These are phyloP conservation scores for Dynastes hyllus DNA, from an alignment of 2,888 invertebrate genomes.

Conservation along the genomic window DNA sequence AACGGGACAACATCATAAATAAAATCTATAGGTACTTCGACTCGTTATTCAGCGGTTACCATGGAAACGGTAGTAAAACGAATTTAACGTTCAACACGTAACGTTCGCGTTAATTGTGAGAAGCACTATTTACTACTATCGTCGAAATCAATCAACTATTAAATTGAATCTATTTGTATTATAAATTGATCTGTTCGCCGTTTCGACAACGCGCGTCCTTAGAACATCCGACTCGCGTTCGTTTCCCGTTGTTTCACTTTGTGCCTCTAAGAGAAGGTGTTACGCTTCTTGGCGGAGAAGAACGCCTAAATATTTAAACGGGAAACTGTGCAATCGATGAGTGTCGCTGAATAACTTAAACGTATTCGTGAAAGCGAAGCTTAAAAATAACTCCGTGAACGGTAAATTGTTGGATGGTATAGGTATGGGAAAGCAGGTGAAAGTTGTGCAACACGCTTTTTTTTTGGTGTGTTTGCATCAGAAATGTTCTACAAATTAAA, in stretches of 20 bases:
- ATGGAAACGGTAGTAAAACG: not conserved
- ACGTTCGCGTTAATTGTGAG: conserved; percentile 6
- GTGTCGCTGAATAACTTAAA: too few species aligned
- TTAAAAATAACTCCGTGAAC: too few species aligned
- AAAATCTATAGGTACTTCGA: not conserved
- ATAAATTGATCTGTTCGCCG: conserved; percentile 37
- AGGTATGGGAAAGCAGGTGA: too few species aligned
- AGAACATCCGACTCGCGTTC: not conserved
- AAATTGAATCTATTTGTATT: conserved; percentile 31
- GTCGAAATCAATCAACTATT: conserved; percentile 20
- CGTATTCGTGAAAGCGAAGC: too few species aligned
- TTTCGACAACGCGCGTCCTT: conserved; percentile 26
- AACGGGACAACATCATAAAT: not conserved
- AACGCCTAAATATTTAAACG: conserved; percentile 26
- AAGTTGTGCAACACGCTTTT: too few species aligned
- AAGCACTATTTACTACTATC: conserved; percentile 15
- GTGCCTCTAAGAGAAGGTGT: not conserved
- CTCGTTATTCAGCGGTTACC: not conserved
- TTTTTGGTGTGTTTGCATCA: too few species aligned
- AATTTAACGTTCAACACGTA: conserved; percentile 19
- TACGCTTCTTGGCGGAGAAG: not conserved
- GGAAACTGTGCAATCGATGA: too few species aligned
- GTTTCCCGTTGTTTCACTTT: conserved; percentile 25
- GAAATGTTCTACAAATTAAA: too few species aligned
- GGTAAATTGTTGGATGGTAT: too few species aligned